Evolutionary conservation across 2,113 vertebrate genomes (phyloP), one percentile per base, ranked within the genome.

Genomic region (Meriones unguiculatus): DNA sequence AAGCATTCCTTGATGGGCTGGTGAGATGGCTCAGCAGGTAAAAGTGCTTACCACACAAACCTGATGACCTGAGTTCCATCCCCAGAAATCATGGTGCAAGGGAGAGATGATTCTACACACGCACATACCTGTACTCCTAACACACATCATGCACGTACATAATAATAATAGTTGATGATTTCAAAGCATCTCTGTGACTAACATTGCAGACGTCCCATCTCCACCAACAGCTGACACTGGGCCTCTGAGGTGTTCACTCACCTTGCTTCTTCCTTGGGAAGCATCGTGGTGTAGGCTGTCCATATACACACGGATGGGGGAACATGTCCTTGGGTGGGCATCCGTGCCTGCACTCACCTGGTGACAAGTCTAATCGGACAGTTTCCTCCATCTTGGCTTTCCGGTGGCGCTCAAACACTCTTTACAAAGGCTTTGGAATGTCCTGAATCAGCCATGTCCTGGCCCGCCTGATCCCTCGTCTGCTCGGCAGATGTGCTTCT

Each of bases 301-400:
- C 77, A 54, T 50, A 30, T 2, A 1, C 6, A 8, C 32, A 0
- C 2, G 18, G 7, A 38, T 18, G 1, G 32, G 11, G 30, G 20
- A 3, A 1, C 0, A 2, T 41, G 65, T 11, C 1, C 18, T 32
- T 59, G 7, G 17, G 38, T 0, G 2, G 38, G 65, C 24, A 3
- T 15, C 52, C 35, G 7, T 35, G 38, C 72, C 73, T 35, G 10
- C 9, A 1, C 20, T 64, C 70, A 1, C 13, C 69, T 64, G 54
- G 12, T 13, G 50, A 73, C 77, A 38, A 20, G 28, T 41, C 92
- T 67, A n/a, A 18, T 57, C 41, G 6, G 35, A 30, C 72, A 32
- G 0, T 38, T 30, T 77, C 15, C 89, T 75, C 78, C 3, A 35
- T 50, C 89, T 89, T 13, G 1, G 28, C 38, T 72, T 86, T 64